phyloP scores from a whole-genome alignment of 2,113 vertebrate genomes.

The Spea multiplicata region DNA sequence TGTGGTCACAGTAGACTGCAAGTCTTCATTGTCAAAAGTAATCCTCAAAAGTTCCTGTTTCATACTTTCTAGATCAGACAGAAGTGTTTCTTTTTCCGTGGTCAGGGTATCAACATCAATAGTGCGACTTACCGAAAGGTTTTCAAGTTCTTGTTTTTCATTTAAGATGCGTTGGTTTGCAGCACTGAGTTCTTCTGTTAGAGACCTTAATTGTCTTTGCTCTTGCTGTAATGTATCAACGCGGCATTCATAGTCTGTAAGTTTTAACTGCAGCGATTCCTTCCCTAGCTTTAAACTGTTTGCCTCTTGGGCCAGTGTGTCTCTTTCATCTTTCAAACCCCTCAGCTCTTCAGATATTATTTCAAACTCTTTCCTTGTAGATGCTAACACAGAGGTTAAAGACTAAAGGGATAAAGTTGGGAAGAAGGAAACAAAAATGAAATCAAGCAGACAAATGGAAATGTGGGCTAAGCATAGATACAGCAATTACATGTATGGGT shows the following conservation, averaged over 20 bases:
- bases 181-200: slow-evolving; percentile 67
- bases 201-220: slow-evolving; percentile 63
- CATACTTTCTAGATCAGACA: slow-evolving; percentile 59
- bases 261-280: slow-evolving; percentile 67
- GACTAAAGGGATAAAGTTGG: slow-evolving; percentile 80
- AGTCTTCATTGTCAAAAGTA: slow-evolving; percentile 62
- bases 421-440: slow-evolving; percentile 70
- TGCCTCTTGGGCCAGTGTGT: slow-evolving; percentile 71
- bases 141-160: slow-evolving; percentile 66
- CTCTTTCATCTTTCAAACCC: slow-evolving; percentile 79
- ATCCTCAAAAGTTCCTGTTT: slow-evolving; percentile 64
- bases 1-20: slow-evolving; percentile 57
- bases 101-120: slow-evolving; percentile 58
- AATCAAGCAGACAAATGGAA: slow-evolving; percentile 70
- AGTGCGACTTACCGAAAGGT: slow-evolving; percentile 59
- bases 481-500: slow-evolving; percentile 16
- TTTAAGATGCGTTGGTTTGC: slow-evolving; percentile 64
- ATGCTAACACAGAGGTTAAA: slow-evolving; percentile 87
- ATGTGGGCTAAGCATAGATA: slow-evolving; percentile 66
- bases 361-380: slow-evolving; percentile 84
- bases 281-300: slow-evolving; percentile 73
- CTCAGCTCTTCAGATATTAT: slow-evolving; percentile 83
- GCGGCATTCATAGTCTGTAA: slow-evolving; percentile 69
- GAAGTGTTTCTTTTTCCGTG: slow-evolving; percentile 62
- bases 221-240: slow-evolving; percentile 64